Conservation (phyloP, 30 jellyfish, hydroid and myxozoan genomes). For the Catostylus mosaicus region DNA sequence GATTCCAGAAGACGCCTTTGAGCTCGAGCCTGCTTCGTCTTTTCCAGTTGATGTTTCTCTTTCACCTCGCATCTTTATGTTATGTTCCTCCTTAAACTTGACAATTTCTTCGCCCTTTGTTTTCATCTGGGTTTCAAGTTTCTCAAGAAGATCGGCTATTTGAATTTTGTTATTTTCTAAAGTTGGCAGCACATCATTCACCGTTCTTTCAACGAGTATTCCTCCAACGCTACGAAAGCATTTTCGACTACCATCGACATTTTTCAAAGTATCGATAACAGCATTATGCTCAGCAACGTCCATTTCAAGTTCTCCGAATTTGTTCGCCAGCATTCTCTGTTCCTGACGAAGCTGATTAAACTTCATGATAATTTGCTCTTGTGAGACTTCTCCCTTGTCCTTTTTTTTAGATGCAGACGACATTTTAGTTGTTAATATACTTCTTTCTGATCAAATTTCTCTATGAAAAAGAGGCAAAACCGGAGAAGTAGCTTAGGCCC, state of each 20-base stretch:
- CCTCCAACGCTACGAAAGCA: constrained; percentile 98
- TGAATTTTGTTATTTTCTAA: constrained; percentile 78
- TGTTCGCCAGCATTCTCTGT: constrained; percentile 81
- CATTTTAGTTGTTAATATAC: constrained; percentile 22
- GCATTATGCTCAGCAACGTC: constrained; percentile 93
- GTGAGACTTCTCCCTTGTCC: constrained; percentile 67
- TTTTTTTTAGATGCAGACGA: constrained; percentile 72
- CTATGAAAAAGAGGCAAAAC: neutral
- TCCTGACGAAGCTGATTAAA: constrained; percentile 96
- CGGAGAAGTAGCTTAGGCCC: neutral
- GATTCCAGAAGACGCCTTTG: constrained; percentile 68
- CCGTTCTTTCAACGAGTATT: constrained; percentile 3
- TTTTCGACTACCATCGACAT: constrained; percentile 83
- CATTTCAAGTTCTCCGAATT: constrained; percentile 79
- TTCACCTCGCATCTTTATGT: constrained; percentile 86
- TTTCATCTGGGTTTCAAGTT: constrained; percentile 71
- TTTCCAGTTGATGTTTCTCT: constrained; percentile 56
- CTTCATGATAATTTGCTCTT: constrained; percentile 81
- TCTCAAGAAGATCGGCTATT: constrained; percentile 65
- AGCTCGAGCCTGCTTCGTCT: constrained; percentile 33
- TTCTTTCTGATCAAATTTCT: neutral
- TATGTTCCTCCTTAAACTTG: constrained; percentile 85
- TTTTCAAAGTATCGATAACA: constrained; percentile 88
- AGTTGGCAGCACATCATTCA: constrained; percentile 89
- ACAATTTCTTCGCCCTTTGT: constrained; percentile 91